phyloP scores from a whole-genome alignment of 2,113 vertebrate genomes.

The Trochalopteron elliotii region DNA sequence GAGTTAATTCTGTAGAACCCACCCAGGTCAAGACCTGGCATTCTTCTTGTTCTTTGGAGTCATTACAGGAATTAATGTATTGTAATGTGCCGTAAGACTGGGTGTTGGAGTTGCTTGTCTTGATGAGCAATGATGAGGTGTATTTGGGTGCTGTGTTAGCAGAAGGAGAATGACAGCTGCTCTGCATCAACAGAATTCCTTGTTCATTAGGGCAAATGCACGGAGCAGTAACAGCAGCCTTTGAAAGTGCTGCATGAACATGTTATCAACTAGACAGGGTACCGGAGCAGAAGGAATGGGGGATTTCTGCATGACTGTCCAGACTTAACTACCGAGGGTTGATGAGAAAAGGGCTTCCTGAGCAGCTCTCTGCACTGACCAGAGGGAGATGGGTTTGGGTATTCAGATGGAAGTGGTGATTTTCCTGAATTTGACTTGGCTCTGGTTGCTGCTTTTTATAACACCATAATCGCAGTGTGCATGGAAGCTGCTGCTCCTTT shows the following conservation, averaged over 20 bases:
- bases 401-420: neutral
- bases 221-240: neutral
- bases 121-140: neutral
- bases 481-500: constrained; percentile 1
- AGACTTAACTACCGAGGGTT: neutral
- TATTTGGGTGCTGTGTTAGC: neutral
- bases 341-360: neutral
- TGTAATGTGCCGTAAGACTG: neutral
- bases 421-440: neutral
- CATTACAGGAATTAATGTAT: neutral
- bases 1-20: constrained; percentile 47
- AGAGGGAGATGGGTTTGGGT: neutral
- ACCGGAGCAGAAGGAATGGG: neutral
- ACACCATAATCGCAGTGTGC: neutral
- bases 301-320: neutral
- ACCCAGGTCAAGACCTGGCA: constrained; percentile 57
- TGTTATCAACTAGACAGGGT: neutral
- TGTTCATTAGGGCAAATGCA: neutral
- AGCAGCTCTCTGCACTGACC: neutral
- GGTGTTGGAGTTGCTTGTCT: neutral
- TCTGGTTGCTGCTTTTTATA: neutral
- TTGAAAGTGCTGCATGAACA: neutral
- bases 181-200: neutral
- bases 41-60: constrained; percentile 53
- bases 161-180: neutral